Evolutionary conservation across 2,113 vertebrate species (phyloP).

Genomic region (Nothoprocta perdicaria): DNA sequence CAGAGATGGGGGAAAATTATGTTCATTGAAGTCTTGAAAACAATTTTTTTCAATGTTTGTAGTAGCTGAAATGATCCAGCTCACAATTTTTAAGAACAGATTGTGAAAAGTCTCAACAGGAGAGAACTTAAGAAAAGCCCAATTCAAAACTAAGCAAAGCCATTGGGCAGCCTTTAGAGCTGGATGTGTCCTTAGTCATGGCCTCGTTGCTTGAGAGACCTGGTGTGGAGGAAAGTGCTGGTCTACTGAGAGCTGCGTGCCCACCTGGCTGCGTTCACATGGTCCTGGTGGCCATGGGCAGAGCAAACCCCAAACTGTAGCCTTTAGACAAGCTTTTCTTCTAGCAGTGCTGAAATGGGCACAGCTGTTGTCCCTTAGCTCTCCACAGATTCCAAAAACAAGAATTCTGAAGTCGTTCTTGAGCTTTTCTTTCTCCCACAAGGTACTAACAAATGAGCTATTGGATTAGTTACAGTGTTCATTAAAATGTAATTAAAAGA

Average conservation of each 20-base stretch:
- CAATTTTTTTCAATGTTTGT: background rate
- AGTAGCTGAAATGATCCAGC: constrained; percentile 15
- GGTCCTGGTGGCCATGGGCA: background rate
- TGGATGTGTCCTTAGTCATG: accelerated
- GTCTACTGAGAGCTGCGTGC: background rate
- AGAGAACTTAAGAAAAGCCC: background rate
- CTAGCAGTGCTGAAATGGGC: background rate
- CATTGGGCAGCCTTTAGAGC: background rate
- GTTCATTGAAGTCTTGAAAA: constrained; percentile 35
- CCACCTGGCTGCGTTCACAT: background rate
- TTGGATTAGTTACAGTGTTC: constrained; percentile 70
- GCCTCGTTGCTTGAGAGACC: background rate
- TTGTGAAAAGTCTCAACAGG: background rate
- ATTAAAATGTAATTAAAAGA: constrained; percentile 74
- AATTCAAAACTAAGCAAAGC: background rate
- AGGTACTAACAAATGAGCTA: constrained; percentile 57
- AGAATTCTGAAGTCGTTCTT: constrained; percentile 6
- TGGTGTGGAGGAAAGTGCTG: background rate
- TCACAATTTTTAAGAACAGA: background rate
- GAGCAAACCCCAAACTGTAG: background rate
- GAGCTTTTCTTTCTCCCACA: constrained; percentile 27
- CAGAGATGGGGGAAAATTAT: background rate
- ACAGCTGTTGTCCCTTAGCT: background rate
- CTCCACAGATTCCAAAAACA: background rate
- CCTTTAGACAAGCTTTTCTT: background rate